Evolutionary conservation across 2,113 vertebrate species (phyloP).

Genomic region (Cyprinodon brontotheroides): DNA sequence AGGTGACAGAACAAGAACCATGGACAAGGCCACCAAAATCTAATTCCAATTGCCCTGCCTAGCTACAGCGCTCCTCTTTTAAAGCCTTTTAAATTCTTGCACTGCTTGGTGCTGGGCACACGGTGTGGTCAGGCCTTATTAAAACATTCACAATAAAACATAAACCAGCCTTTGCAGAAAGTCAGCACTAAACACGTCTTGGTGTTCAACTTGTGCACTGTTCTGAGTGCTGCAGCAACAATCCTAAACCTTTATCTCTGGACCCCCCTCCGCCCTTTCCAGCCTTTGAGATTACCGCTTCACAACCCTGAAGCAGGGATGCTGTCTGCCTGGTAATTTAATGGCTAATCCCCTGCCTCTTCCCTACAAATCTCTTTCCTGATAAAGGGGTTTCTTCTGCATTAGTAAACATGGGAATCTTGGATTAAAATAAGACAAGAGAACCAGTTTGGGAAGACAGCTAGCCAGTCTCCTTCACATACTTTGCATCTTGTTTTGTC

Average conservation of each 20-base stretch:
- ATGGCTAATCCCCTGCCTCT: conserved; percentile 77
- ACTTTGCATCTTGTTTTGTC: conserved; percentile 8
- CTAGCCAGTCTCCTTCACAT: conserved; percentile 30
- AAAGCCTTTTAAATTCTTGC: conserved; percentile 22
- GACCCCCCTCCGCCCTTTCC: conserved; percentile 34
- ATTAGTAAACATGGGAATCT: conserved; percentile 73
- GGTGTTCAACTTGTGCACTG: conserved; percentile 35
- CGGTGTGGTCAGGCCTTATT: not conserved
- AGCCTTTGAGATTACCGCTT: conserved; percentile 70
- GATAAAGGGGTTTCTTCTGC: conserved; percentile 74
- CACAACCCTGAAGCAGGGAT: conserved; percentile 69
- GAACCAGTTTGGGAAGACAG: conserved; percentile 40
- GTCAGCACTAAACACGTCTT: conserved; percentile 17
- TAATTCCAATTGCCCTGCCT: conserved; percentile 56
- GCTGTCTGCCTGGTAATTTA: conserved; percentile 78
- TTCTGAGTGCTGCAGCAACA: conserved; percentile 49
- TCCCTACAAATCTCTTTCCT: conserved; percentile 75
- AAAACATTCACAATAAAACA: conserved; percentile 19
- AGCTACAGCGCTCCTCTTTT: conserved; percentile 42
- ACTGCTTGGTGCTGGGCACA: conserved; percentile 11
- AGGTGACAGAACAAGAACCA: conserved; percentile 62
- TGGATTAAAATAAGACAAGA: conserved; percentile 58
- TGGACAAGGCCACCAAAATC: conserved; percentile 59
- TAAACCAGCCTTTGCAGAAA: conserved; percentile 14
- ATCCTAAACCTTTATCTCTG: conserved; percentile 70